Evolutionary conservation across 2,888 invertebrate species (phyloP), one percentile per base, ranked within the genome.

Genomic region (Trichacis sp.): DNA sequence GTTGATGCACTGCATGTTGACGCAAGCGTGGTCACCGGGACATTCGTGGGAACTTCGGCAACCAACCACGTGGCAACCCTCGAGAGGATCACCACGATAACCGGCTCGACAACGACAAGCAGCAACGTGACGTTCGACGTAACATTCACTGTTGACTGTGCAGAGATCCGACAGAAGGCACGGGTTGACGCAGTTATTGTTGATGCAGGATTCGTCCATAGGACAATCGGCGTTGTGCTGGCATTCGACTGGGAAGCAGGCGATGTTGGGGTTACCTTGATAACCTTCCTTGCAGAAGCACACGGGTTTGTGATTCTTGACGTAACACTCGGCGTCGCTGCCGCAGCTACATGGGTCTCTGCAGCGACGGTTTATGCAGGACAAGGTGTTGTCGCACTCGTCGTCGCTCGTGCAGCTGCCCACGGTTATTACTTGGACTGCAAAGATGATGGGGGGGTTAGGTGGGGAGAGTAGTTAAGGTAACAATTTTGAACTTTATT

Each of bases 301-400:
- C 33, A 93, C 90, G 1, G 95, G 95, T 64, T 94, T 89, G 80
- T 96, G 96, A 74, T 94, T 91, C 65, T 90, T 89, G 4, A 96
- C 90, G 68, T 89, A 88, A 77, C 96, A 96, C 72, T 92, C 89
- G 36, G 95, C 92, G 76, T 95, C 92, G 36, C 89, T 88, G 51
- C 96, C 96, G 80, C 96, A 96, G 77, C 92, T 92, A 82, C 96
- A 96, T 11, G 95, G 95, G 75, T 93, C 92, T 72, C 93, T 88
- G 78, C 96, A 96, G 72, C 93, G 89, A 75, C 95, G 88, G 77
- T 95, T 94, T 40, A 95, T 89, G 78, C 96, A 96, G 8, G 95
- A 91, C 81, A 95, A 93, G 69, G 88, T 89, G 47, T 89, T 89
- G 2, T 88, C 87, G 79, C 96, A 96, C 71, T 96, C 95, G 61